Evolutionary conservation across 2,888 invertebrate species (phyloP).

Genomic region (Habrosyne pyritoides): DNA sequence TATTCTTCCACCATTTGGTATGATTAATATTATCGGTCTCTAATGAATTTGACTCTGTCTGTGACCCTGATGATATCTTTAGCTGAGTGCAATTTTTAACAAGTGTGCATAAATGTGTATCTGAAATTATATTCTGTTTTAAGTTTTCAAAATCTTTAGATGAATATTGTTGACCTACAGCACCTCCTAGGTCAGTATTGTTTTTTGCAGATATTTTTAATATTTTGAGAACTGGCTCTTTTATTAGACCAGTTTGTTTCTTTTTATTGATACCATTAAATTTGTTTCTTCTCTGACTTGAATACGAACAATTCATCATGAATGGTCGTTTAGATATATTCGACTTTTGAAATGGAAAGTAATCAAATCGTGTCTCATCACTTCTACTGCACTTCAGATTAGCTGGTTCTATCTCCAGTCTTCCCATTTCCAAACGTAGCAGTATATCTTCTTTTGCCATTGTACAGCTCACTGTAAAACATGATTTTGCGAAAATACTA

Average conservation of each 20-base stretch:
- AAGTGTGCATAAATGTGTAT: conserved; percentile 62
- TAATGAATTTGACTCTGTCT: conserved; percentile 33
- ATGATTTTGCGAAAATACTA: too few relatives aligned
- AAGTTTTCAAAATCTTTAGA: conserved; percentile 28
- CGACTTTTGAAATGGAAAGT: conserved; percentile 32
- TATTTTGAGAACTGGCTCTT: conserved; percentile 83
- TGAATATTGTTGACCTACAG: conserved; percentile 32
- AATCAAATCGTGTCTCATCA: conserved; percentile 65
- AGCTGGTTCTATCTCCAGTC: conserved; percentile 81
- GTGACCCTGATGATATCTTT: conserved; percentile 59
- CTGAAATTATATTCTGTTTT: conserved; percentile 39
- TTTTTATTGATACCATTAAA: conserved; percentile 61
- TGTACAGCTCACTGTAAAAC: conserved; percentile 14
- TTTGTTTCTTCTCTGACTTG: conserved; percentile 47
- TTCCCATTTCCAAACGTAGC: conserved; percentile 79
- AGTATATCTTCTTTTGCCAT: conserved; percentile 78
- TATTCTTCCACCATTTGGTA: conserved; percentile 65
- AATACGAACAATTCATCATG: conserved; percentile 55
- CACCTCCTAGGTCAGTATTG: conserved; percentile 29
- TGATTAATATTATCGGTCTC: conserved; percentile 38
- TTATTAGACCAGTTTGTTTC: conserved; percentile 76
- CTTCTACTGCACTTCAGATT: conserved; percentile 49
- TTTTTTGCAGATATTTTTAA: conserved; percentile 51
- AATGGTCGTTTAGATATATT: conserved; percentile 32
- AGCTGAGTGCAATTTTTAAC: conserved; percentile 75